Conservation (phyloP, 2,113 vertebrate species). For the Prietella phreatophila region DNA sequence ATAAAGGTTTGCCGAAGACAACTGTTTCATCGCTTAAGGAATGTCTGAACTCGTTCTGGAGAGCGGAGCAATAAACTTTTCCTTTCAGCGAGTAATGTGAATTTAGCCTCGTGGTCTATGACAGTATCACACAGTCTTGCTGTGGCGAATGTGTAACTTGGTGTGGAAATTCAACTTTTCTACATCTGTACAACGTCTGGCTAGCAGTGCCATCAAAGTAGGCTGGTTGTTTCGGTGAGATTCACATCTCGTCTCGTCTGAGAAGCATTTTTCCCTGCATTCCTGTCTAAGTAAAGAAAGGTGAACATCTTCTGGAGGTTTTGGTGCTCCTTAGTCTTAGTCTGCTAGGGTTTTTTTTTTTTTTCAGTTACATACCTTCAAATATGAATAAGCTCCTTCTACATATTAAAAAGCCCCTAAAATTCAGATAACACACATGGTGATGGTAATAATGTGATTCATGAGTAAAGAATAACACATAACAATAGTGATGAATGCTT, state of each 20-base stretch:
- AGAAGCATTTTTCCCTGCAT: conserved; percentile 27
- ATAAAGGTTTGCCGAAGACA: background rate
- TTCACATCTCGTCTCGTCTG: conserved; percentile 45
- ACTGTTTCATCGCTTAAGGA: background rate
- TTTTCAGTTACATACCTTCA: background rate
- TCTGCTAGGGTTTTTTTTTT: background rate
- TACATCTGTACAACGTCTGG: conserved; percentile 74
- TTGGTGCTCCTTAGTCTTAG: background rate
- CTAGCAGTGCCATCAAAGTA: conserved; percentile 65
- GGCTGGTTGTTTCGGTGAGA: conserved; percentile 50
- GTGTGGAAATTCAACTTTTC: conserved; percentile 52
- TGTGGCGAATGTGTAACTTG: conserved; percentile 59
- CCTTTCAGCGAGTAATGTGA: conserved; percentile 17
- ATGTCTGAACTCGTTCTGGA: background rate
- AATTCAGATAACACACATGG: background rate
- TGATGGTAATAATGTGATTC: conserved; percentile 13
- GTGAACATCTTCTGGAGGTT: background rate
- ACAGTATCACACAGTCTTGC: conserved; percentile 22
- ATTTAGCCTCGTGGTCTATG: conserved; percentile 27
- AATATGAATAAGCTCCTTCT: background rate
- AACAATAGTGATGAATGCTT: background rate
- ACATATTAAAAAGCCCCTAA: background rate
- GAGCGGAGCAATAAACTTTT: background rate
- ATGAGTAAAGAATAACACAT: conserved; percentile 15
- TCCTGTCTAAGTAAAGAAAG: conserved; percentile 32